A percentile compares a stretch with the other conserved stretches of the same genome.
Evolutionary conservation across 2,797 vertebrate genomes (phyloP).

Genomic region (Arnoldichthys spilopterus): DNA sequence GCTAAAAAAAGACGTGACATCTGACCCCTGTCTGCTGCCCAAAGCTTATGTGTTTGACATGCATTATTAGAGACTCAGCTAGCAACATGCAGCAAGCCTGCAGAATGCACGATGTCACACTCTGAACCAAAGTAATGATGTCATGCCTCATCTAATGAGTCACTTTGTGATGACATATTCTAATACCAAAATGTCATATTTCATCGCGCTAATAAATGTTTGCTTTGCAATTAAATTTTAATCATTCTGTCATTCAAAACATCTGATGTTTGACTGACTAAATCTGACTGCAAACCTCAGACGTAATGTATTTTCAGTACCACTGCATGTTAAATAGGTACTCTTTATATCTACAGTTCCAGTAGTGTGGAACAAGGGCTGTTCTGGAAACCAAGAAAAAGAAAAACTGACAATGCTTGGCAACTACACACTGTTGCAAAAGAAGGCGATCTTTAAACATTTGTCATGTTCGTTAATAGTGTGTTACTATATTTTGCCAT

Average conservation of each 20-base stretch:
- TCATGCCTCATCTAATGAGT: conserved; percentile 43
- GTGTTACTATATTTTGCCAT: too few species aligned
- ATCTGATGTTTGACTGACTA: not conserved
- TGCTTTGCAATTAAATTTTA: conserved; percentile 46
- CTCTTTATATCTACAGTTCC: not conserved
- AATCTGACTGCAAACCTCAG: not conserved
- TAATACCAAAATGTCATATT: conserved; percentile 41
- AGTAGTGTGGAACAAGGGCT: not conserved
- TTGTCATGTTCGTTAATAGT: too few species aligned
- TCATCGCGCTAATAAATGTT: conserved; percentile 44
- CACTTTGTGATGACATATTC: conserved; percentile 36
- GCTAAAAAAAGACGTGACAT: not conserved
- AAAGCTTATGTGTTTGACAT: not conserved
- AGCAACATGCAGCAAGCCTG: not conserved
- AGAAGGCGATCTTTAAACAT: too few species aligned
- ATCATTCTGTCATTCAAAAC: conserved; percentile 24
- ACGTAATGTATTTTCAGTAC: not conserved
- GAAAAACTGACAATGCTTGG: too few species aligned
- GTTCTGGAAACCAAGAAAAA: too few species aligned
- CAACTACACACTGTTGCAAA: too few species aligned
- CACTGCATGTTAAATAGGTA: not conserved
- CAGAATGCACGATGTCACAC: not conserved
- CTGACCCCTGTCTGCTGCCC: not conserved
- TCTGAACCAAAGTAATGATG: conserved; percentile 27
- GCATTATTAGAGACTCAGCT: conserved; percentile 11